phyloP scores from a whole-genome alignment of 1,140 invertebrate genomes.

The Xylocopa sonorina region DNA sequence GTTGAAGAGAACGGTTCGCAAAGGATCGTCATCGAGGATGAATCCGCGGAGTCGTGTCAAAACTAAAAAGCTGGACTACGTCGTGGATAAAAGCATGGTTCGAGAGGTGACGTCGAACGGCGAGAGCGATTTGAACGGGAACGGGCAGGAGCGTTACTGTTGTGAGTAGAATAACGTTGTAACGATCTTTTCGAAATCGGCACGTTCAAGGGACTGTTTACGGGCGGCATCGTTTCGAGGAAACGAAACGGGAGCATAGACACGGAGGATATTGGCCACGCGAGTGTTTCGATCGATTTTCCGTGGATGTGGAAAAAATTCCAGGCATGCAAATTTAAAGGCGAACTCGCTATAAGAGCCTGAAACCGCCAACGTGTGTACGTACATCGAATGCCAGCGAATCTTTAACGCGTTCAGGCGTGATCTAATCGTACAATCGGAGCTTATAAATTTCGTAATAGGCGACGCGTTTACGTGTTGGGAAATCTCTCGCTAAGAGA shows the following conservation, averaged over 20 bases:
- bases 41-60: background rate
- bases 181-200: background rate
- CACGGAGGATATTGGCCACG: background rate
- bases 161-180: constrained; percentile 40
- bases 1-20: background rate
- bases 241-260: background rate
- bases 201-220: background rate
- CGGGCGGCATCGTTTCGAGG: background rate
- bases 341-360: background rate
- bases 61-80: too few relatives aligned
- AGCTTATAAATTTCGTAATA: background rate
- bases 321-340: background rate
- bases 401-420: background rate
- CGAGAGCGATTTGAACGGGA: background rate
- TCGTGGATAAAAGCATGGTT: background rate
- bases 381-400: background rate
- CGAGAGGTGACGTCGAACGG: background rate
- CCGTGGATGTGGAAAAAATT: background rate
- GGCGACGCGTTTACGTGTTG: too few relatives aligned
- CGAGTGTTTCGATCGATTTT: background rate
- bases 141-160: background rate
- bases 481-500: background rate
- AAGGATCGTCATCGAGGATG: constrained; percentile 1
- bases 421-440: background rate
- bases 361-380: background rate